Conservation (phyloP, 2,797 vertebrate species). For the Crossoptilon crossoptilon region DNA sequence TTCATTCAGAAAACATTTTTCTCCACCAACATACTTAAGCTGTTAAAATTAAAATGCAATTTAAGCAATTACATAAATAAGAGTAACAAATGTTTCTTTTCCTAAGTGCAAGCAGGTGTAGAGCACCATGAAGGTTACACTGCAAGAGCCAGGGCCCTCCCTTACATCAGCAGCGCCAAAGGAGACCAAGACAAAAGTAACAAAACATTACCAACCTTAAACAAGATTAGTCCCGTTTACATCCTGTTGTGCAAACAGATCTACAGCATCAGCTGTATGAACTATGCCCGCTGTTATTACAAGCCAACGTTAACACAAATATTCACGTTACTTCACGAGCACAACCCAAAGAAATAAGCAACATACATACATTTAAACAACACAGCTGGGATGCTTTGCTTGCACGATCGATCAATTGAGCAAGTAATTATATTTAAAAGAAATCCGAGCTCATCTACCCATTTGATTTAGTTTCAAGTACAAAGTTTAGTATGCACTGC, state of each 20-base stretch:
- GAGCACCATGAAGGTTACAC: neutral
- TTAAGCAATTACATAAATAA: slow-evolving; percentile 57
- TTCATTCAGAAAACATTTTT: slow-evolving; percentile 61
- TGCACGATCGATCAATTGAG: fast-evolving
- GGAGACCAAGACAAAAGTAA: neutral
- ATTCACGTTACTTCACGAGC: fast-evolving
- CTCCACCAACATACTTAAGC: slow-evolving; percentile 38
- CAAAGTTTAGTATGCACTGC: neutral
- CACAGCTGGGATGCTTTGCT: neutral
- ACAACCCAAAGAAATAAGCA: neutral
- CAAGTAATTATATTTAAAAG: neutral
- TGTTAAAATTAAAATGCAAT: slow-evolving; percentile 61
- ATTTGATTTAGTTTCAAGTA: neutral
- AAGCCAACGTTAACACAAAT: neutral
- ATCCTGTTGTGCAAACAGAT: neutral
- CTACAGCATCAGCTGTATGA: neutral
- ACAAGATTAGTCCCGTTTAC: neutral
- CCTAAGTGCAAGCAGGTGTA: slow-evolving; percentile 64
- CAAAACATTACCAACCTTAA: neutral
- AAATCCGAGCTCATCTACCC: neutral
- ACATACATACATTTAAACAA: fast-evolving
- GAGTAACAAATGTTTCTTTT: slow-evolving; percentile 69
- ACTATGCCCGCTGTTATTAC: fast-evolving
- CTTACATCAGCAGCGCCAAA: fast-evolving
- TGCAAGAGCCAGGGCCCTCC: neutral